A percentile compares a stretch with the other conserved stretches of the same genome.
Conservation (phyloP, 1,140 invertebrate genomes). For the Zaprionus tsacasi region DNA sequence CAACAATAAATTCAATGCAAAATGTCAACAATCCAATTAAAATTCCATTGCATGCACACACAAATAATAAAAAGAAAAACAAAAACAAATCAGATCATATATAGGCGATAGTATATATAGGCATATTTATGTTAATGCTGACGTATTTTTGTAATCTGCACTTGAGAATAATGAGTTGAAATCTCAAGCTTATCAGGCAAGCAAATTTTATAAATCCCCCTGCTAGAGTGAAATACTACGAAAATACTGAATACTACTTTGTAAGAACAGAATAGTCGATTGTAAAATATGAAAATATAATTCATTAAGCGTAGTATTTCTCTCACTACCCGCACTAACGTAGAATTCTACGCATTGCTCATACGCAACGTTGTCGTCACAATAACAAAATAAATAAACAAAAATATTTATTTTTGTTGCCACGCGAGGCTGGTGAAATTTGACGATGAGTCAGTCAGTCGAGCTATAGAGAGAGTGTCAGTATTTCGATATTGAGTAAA, state of each 20-base stretch:
- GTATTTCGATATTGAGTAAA: neutral
- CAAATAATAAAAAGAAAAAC: neutral
- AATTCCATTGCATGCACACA: constrained; percentile 20
- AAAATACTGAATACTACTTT: neutral
- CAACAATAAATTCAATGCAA: constrained; percentile 19
- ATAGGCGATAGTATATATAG: neutral
- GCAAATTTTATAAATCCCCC: constrained; percentile 44
- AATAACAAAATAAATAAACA: constrained; percentile 14
- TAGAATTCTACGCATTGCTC: constrained; percentile 20
- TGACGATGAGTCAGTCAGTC: constrained; percentile 10
- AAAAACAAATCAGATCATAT: constrained; percentile 8
- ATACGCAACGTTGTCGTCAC: constrained; percentile 23
- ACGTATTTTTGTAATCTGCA: constrained; percentile 31
- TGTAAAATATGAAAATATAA: too few relatives aligned
- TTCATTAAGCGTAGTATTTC: too few relatives aligned
- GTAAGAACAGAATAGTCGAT: neutral
- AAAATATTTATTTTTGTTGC: neutral
- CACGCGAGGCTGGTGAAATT: constrained; percentile 8
- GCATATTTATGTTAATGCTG: constrained; percentile 6
- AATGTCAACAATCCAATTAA: constrained; percentile 58
- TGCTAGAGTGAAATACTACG: neutral
- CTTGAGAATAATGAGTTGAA: constrained; percentile 33
- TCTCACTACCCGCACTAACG: neutral
- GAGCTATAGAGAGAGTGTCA: too few relatives aligned
- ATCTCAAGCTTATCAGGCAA: constrained; percentile 19